A percentile compares a stretch with the other conserved stretches of the same genome.
Evolutionary conservation across 1,140 invertebrate species (phyloP).

Genomic region (Fopius arisanus): DNA sequence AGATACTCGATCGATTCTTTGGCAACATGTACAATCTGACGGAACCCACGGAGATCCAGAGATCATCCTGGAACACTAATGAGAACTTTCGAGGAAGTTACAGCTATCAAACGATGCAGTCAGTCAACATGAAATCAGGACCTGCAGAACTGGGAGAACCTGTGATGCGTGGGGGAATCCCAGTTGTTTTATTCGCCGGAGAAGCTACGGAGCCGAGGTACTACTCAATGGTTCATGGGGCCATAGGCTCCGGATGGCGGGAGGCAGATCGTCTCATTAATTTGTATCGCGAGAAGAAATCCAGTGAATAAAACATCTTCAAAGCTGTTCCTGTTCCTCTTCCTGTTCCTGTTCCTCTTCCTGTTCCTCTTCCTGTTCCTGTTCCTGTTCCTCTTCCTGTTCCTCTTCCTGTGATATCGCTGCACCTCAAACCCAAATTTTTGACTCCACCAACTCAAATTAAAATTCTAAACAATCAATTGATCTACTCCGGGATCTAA

Average conservation of each 20-base stretch:
- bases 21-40: conserved; percentile 65
- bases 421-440: no score
- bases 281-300: conserved; percentile 42
- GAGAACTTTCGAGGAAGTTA: conserved; percentile 75
- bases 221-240: conserved; percentile 84
- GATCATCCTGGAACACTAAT: conserved; percentile 74
- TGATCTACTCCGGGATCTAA: no score
- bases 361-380: no score
- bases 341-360: no score
- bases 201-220: conserved; percentile 74
- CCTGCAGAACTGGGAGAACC: conserved; percentile 47
- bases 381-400: no score
- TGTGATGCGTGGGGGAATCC: conserved; percentile 44
- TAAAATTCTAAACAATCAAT: no score
- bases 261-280: conserved; percentile 73
- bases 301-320: no score
- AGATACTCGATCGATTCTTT: conserved; percentile 63
- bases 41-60: conserved; percentile 52
- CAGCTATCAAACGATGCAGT: conserved; percentile 70
- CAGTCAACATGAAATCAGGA: conserved; percentile 43
- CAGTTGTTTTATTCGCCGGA: conserved; percentile 73
- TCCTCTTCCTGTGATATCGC: no score
- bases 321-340: no score
- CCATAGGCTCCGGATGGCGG: conserved; percentile 78
- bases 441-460: no score